Conservation (phyloP, 2,113 vertebrate species). For the Proteles cristata region DNA sequence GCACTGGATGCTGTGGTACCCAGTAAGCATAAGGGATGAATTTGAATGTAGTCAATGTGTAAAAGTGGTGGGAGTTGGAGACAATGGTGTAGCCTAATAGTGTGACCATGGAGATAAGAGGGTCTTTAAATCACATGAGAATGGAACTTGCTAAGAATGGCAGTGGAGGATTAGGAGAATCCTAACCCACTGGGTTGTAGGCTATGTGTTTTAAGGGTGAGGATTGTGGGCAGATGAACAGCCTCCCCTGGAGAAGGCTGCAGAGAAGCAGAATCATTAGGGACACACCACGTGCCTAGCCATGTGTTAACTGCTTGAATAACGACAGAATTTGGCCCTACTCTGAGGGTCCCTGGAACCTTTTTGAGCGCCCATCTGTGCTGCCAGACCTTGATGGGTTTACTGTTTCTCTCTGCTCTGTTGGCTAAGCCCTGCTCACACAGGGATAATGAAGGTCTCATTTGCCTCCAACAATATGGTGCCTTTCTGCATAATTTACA, state of each 20-base stretch:
- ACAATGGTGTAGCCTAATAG: background rate
- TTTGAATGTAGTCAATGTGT: background rate
- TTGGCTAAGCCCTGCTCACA: conserved; percentile 80
- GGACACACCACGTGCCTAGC: conserved; percentile 71
- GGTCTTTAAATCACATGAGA: background rate
- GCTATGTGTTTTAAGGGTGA: background rate
- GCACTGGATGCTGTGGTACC: background rate
- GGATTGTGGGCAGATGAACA: conserved; percentile 27
- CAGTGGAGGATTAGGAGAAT: background rate
- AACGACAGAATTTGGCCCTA: conserved; percentile 75
- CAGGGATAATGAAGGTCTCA: conserved; percentile 83
- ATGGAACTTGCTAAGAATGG: background rate
- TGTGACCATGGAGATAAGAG: background rate
- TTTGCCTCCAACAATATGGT: conserved; percentile 82
- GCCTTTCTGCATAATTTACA: conserved; percentile 82
- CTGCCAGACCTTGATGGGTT: conserved; percentile 79
- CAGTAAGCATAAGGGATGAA: background rate
- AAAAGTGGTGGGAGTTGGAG: background rate
- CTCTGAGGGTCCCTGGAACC: conserved; percentile 79
- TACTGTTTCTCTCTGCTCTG: conserved; percentile 81
- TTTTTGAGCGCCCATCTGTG: conserved; percentile 80
- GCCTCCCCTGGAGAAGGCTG: conserved; percentile 61
- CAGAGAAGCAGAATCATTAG: conserved; percentile 72
- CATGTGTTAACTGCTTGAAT: conserved; percentile 78
- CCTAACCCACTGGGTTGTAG: background rate